These are phyloP conservation scores for Caenorhabditis latens DNA, from an alignment of 1,140 invertebrate species.

Conservation along the genomic window DNA sequence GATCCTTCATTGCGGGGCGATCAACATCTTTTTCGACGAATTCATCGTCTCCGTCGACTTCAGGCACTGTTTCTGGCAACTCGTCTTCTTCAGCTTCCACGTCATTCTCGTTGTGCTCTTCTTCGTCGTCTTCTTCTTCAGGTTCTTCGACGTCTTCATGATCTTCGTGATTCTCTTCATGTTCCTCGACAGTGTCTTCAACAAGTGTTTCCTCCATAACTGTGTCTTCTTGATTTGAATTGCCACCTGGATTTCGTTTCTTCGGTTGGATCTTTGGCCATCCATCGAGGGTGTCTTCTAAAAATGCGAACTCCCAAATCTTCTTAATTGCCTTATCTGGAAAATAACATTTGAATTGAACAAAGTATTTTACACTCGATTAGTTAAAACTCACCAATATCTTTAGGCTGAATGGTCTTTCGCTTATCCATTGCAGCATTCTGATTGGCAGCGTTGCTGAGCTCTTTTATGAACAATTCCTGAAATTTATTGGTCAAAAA, in stretches of 20 bases:
- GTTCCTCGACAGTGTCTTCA: neutral
- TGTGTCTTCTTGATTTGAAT: neutral
- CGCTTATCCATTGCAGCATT: neutral
- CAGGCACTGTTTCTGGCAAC: neutral
- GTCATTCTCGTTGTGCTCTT: neutral
- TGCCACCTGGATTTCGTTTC: slow-evolving; percentile 7
- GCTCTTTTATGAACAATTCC: slow-evolving; percentile 36
- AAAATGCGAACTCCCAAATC: slow-evolving; percentile 17
- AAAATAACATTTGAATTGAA: neutral
- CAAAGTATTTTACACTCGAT: neutral
- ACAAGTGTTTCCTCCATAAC: slow-evolving; percentile 8
- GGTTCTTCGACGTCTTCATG: neutral
- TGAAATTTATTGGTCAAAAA: neutral
- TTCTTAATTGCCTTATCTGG: slow-evolving; percentile 29
- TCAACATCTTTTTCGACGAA: neutral
- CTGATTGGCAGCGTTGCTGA: slow-evolving; percentile 39
- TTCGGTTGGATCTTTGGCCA: slow-evolving; percentile 35
- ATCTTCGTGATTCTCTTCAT: neutral
- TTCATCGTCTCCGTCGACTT: neutral
- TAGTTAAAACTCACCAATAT: neutral
- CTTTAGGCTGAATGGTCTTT: slow-evolving; percentile 20
- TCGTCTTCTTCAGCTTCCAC: slow-evolving; percentile 4
- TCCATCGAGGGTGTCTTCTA: slow-evolving; percentile 30
- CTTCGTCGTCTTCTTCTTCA: neutral
- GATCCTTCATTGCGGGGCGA: neutral